Percentiles rank a stretch among this genome's conserved stretches.
Evolutionary conservation across 2,113 vertebrate genomes (phyloP).

Genomic region (Oriolus oriolus): DNA sequence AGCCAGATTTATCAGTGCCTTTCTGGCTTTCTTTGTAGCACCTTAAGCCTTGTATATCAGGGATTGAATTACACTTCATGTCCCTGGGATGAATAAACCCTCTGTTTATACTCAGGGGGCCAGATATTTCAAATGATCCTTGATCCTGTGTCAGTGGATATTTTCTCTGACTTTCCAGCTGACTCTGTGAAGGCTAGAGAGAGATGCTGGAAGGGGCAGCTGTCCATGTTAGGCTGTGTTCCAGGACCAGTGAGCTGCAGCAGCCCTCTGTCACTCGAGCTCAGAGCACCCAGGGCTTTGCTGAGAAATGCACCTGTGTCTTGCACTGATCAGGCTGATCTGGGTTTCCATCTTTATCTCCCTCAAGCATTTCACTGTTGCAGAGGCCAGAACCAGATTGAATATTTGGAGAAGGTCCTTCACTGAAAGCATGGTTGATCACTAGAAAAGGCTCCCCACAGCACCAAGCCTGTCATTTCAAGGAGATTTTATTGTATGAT

Average conservation of each 20-base stretch:
- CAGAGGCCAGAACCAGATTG: background rate
- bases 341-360: background rate
- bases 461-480: background rate
- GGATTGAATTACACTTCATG: background rate
- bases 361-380: background rate
- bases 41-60: background rate
- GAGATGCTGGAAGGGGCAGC: background rate
- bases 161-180: background rate
- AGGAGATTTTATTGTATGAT: background rate
- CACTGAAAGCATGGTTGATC: accelerated
- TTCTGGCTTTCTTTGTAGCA: background rate
- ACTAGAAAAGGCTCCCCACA: background rate
- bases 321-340: background rate
- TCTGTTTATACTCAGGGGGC: background rate
- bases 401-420: background rate
- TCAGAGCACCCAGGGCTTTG: background rate
- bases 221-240: background rate
- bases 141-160: background rate
- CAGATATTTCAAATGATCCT: background rate
- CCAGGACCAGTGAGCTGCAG: background rate
- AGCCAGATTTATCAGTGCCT: background rate
- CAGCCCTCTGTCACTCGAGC: background rate
- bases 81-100: background rate
- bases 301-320: background rate
- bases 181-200: background rate